Evolutionary conservation across 2,888 invertebrate genomes (phyloP).

Genomic region (Argynnis bischoffii): DNA sequence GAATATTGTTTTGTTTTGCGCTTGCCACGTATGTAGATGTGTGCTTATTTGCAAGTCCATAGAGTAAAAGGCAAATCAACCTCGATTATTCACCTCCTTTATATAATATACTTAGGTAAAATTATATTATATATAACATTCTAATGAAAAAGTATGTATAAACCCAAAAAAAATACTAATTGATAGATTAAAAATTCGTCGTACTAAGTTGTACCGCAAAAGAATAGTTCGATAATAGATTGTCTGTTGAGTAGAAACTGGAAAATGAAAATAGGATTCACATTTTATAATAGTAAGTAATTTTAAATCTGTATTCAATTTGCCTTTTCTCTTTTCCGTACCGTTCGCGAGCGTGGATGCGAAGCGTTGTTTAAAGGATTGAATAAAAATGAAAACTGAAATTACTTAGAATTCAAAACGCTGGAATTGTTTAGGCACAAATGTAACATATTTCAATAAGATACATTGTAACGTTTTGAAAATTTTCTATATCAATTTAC

Average conservation of each 20-base stretch:
- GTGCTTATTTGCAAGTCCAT: no score
- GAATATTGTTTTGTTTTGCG: no score
- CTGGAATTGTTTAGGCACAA: constrained; percentile 26
- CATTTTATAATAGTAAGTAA: constrained; percentile 37
- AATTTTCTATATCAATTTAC: not conserved
- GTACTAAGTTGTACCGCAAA: not conserved
- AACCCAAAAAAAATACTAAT: not conserved
- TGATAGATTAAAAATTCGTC: not conserved
- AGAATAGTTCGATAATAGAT: constrained; percentile 22
- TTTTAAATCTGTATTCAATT: constrained; percentile 36
- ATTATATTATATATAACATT: not conserved
- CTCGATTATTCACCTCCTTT: no score
- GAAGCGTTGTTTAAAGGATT: constrained; percentile 36
- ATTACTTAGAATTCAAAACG: constrained; percentile 36
- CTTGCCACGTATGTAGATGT: no score
- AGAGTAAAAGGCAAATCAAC: no score
- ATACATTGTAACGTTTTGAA: constrained; percentile 8
- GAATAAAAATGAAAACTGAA: constrained; percentile 38
- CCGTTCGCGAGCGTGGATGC: constrained; percentile 21
- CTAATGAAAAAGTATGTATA: not conserved
- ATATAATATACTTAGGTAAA: no score
- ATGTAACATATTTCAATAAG: constrained; percentile 18
- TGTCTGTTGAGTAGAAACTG: constrained; percentile 24
- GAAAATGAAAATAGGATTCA: constrained; percentile 33
- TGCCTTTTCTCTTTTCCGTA: constrained; percentile 28